Conservation (phyloP, 2,113 vertebrate species). For the Drymodes brunneopygia region DNA sequence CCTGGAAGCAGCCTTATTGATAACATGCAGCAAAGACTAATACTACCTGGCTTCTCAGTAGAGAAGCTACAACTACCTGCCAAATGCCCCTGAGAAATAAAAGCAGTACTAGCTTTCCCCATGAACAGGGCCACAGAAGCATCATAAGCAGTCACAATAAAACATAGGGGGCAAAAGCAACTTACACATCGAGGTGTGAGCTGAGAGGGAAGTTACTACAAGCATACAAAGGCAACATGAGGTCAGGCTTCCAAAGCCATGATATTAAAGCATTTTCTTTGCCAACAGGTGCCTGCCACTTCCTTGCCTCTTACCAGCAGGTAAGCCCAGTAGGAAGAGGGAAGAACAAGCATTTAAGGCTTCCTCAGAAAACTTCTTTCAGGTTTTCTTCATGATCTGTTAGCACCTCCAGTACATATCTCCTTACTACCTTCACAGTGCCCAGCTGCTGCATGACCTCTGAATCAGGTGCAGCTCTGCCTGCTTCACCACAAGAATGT, state of each 20-base stretch:
- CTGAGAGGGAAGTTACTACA: background rate
- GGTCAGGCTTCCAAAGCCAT: background rate
- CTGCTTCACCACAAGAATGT: background rate
- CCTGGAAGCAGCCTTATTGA: background rate
- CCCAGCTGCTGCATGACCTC: background rate
- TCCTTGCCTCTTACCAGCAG: background rate
- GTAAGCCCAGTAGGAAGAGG: background rate
- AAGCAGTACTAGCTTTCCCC: background rate
- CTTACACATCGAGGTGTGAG: fast-evolving
- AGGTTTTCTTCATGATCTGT: background rate
- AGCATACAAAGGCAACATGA: background rate
- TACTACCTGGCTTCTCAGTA: background rate
- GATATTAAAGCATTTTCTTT: background rate
- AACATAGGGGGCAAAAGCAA: background rate
- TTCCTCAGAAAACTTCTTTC: background rate
- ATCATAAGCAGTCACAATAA: background rate
- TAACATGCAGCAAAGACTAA: background rate
- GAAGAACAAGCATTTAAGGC: background rate
- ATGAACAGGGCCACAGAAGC: background rate
- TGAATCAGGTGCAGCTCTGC: background rate
- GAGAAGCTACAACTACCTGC: background rate
- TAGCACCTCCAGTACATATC: background rate
- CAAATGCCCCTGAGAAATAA: background rate
- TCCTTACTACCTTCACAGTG: background rate
- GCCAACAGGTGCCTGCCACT: fast-evolving